These are phyloP conservation scores for Dinomys branickii DNA, from an alignment of 2,113 vertebrate genomes.

Conservation along the genomic window DNA sequence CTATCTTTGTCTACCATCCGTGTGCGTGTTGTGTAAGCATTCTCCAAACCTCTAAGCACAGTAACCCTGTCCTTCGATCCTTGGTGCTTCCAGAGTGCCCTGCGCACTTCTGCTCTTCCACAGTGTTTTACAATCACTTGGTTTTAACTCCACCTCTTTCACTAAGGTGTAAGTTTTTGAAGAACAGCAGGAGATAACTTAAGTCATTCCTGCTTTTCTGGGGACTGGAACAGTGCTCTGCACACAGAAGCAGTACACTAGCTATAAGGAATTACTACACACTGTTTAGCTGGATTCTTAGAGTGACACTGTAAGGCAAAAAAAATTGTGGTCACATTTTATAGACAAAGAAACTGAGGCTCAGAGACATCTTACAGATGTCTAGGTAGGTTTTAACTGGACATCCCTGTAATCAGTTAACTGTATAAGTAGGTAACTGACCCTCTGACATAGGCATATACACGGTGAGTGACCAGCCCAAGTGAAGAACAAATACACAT, in stretches of 20 bases:
- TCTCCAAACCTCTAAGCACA: neutral
- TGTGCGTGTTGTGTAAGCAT: neutral
- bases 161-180: neutral
- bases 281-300: neutral
- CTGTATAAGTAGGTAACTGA: neutral
- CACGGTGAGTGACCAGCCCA: neutral
- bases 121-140: neutral
- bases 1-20: neutral
- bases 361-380: neutral
- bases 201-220: neutral
- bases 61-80: neutral
- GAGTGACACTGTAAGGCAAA: neutral
- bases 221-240: neutral
- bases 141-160: neutral
- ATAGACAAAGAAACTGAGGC: neutral
- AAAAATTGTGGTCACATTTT: neutral
- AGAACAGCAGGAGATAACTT: neutral
- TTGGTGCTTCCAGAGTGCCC: neutral
- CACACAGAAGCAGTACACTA: neutral
- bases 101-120: neutral
- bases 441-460: neutral
- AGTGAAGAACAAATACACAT: neutral
- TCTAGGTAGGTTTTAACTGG: neutral
- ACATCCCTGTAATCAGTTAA: neutral
- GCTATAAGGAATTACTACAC: neutral